phyloP scores from a whole-genome alignment of 2,113 vertebrate genomes.

The Cyrtonyx montezumae region DNA sequence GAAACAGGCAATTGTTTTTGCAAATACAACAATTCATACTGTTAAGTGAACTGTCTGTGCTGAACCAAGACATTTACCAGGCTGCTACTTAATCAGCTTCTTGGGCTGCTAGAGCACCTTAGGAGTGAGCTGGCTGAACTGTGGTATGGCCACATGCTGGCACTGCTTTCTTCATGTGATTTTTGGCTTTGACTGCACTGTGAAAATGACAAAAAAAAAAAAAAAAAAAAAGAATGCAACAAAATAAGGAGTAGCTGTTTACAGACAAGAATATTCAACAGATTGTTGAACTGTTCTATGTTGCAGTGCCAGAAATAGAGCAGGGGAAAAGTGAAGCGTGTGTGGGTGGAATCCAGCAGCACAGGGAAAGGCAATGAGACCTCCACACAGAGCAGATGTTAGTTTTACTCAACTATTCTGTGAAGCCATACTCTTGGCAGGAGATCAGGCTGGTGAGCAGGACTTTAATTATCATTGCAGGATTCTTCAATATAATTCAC shows the following conservation, averaged over 20 bases:
- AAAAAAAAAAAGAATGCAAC: not conserved
- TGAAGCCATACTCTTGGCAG: not conserved
- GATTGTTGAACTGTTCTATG: not conserved
- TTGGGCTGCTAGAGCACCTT: not conserved
- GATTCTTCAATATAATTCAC: not conserved
- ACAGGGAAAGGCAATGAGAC: not conserved
- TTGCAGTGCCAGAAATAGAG: not conserved
- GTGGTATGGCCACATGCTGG: rapidly evolving
- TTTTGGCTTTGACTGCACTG: not conserved
- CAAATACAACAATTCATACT: not conserved
- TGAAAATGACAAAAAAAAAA: not conserved
- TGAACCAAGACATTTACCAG: not conserved
- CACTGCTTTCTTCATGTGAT: not conserved
- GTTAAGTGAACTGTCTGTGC: not conserved
- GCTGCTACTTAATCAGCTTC: not conserved
- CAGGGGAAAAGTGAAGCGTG: not conserved
- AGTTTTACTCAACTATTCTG: not conserved
- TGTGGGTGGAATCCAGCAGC: not conserved
- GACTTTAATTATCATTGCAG: not conserved
- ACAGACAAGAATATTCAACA: too few species aligned
- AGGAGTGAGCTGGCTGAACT: not conserved
- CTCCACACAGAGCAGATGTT: not conserved
- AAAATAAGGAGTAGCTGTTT: not conserved
- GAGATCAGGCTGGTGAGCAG: not conserved
- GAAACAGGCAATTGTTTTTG: not conserved